Conservation (phyloP, 2,888 invertebrate species). For the Pyrrhosoma nymphula region DNA sequence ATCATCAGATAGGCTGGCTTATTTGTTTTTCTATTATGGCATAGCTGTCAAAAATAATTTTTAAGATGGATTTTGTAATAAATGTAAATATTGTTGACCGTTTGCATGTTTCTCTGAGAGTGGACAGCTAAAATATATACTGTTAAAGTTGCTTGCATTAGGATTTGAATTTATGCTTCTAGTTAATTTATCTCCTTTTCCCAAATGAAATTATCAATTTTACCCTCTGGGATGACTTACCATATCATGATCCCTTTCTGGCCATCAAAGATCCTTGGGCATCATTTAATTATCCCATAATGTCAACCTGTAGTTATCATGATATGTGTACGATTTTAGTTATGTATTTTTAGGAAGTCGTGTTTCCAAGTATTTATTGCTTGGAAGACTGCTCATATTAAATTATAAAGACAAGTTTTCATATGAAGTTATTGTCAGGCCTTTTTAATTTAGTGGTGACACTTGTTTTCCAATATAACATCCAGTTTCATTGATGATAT, state of each 20-base stretch:
- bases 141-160: conserved; percentile 48
- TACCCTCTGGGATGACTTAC: not conserved
- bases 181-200: not conserved
- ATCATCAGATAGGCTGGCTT: conserved; percentile 43
- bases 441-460: not conserved
- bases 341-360: not conserved
- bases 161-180: conserved; percentile 25
- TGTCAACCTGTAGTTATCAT: not conserved
- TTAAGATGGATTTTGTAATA: conserved; percentile 44
- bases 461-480: not conserved
- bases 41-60: conserved; percentile 14
- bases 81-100: conserved; percentile 62
- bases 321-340: not conserved
- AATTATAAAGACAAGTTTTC: not conserved
- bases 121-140: not conserved
- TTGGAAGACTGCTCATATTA: not conserved
- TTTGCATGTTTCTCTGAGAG: conserved; percentile 40
- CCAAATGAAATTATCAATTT: not conserved
- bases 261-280: not conserved
- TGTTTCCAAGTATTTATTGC: not conserved
- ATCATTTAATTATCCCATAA: not conserved
- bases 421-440: not conserved
- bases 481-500: not conserved
- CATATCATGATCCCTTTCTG: not conserved
- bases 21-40: not conserved